Conservation (phyloP, 2,797 vertebrate genomes). For the Crenuchus spilurus region DNA sequence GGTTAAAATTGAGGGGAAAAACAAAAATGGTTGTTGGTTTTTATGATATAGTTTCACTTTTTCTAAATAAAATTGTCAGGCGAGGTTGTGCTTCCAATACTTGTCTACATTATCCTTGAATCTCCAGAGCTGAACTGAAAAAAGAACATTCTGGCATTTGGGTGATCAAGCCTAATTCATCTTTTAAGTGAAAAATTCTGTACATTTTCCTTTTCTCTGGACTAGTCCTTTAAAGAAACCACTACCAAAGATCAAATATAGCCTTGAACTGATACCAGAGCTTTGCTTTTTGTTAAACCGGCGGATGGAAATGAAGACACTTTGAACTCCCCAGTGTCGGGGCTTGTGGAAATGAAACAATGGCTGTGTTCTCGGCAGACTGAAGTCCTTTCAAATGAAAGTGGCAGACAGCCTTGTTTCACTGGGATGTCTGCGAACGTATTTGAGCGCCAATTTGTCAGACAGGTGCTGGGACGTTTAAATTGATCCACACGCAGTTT, state of each 20-base stretch:
- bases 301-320: not conserved
- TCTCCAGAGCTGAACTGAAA: no score
- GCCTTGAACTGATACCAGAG: not conserved
- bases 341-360: not conserved
- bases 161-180: no score
- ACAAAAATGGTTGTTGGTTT: no score
- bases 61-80: no score
- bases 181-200: no score
- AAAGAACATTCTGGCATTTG: no score
- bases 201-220: no score
- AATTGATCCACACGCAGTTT: slow-evolving; percentile 1
- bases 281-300: not conserved
- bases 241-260: not conserved
- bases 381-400: not conserved
- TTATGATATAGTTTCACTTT: no score
- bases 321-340: not conserved
- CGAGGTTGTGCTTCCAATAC: no score
- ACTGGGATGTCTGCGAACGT: not conserved
- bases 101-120: no score
- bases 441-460: not conserved
- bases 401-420: not conserved
- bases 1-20: no score
- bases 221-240: not conserved
- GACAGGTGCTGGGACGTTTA: not conserved
- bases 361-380: not conserved